These are phyloP conservation scores for Sphecodes monilicornis DNA, from an alignment of 2,888 invertebrate genomes.

Conservation along the genomic window DNA sequence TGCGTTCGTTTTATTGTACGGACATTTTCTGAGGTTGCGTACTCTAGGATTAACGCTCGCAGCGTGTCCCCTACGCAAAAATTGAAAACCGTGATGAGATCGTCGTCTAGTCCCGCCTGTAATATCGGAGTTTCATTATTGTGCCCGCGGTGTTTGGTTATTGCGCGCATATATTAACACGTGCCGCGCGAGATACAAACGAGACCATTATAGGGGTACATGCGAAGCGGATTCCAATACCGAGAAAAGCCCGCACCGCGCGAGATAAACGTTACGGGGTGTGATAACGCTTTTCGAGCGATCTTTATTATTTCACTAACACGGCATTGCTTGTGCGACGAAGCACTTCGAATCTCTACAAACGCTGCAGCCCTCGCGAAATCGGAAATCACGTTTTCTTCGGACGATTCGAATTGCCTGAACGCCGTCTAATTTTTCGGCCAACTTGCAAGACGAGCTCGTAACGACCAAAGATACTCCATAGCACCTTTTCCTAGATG, in stretches of 20 bases:
- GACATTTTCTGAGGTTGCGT: neutral
- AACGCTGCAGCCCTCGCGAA: neutral
- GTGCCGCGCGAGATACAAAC: constrained; percentile 46
- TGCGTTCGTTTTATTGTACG: neutral
- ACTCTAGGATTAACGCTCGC: neutral
- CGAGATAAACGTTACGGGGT: constrained; percentile 28
- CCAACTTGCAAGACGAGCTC: neutral
- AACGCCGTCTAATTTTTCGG: neutral
- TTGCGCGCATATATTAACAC: constrained; percentile 55
- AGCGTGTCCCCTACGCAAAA: neutral
- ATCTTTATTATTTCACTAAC: constrained; percentile 14
- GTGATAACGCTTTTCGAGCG: neutral
- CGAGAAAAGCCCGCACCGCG: constrained; percentile 23
- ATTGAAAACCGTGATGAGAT: neutral
- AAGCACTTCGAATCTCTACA: neutral
- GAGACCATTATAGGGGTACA: constrained; percentile 48
- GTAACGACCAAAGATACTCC: neutral
- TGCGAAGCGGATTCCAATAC: constrained; percentile 47
- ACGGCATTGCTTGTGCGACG: neutral
- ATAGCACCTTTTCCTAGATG: neutral
- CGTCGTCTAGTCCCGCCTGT: constrained; percentile 25
- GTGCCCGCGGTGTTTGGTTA: constrained; percentile 39
- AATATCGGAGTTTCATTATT: constrained; percentile 56
- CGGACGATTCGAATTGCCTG: too few species aligned
- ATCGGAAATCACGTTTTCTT: neutral